These are phyloP conservation scores for Zygaena filipendulae DNA, from an alignment of 2,888 invertebrate species.

Conservation along the genomic window DNA sequence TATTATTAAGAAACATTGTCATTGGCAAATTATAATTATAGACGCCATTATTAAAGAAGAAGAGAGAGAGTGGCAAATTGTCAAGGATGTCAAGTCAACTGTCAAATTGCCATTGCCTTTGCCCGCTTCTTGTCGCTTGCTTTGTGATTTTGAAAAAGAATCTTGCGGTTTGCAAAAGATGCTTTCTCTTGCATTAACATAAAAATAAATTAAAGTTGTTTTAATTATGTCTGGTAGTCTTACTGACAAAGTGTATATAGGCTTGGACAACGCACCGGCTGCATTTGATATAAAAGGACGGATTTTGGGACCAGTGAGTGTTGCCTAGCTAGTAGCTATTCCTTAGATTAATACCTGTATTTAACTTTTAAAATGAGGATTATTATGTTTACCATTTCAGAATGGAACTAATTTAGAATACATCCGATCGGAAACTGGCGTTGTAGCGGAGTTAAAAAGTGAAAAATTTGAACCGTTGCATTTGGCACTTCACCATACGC, in stretches of 20 bases:
- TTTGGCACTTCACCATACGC: constrained; percentile 79
- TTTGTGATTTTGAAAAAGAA: constrained; percentile 4
- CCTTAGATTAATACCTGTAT: not conserved
- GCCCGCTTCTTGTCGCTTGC: constrained; percentile 7
- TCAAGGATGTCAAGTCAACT: too few relatives aligned
- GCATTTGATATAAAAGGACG: constrained; percentile 80
- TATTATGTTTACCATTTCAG: constrained; percentile 29
- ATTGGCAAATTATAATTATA: too few relatives aligned
- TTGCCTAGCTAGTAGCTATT: not conserved
- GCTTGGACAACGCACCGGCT: constrained; percentile 80
- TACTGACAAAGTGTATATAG: constrained; percentile 79
- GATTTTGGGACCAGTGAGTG: constrained; percentile 72
- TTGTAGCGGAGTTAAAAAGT: constrained; percentile 77
- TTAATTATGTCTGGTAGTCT: constrained; percentile 56
- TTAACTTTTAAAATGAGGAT: constrained; percentile 2
- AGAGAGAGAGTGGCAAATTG: too few relatives aligned
- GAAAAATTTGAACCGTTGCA: constrained; percentile 78
- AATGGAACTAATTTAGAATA: constrained; percentile 80
- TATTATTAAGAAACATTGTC: too few relatives aligned
- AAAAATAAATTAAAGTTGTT: constrained; percentile 17
- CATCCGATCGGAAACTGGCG: constrained; percentile 82
- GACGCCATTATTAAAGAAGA: too few relatives aligned
- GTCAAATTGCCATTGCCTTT: constrained; percentile 8
- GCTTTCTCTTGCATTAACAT: too few relatives aligned
- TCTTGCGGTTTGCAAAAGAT: too few relatives aligned